Base-by-base conservation (phyloP, 2,113 vertebrate species). In the Hiodon alosoides region DNA sequence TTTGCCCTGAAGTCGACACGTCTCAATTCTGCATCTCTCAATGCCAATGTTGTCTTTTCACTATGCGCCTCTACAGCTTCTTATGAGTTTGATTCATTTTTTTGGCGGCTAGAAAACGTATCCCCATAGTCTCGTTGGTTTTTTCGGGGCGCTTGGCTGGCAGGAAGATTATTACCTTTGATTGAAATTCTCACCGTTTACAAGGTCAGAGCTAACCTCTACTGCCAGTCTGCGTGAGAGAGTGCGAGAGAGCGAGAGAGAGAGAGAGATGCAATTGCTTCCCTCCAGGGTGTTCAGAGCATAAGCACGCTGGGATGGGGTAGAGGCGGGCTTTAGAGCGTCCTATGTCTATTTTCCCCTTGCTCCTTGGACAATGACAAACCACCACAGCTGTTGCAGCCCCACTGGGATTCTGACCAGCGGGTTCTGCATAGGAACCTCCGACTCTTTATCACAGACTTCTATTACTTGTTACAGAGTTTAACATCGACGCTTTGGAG, bases 131-230 rank as follows among this genome's bases (percentile, higher is more conserved):
- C 69, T 71, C 31, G 3, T 17, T 71, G 54, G 9, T 13, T 11
- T 60, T n/a, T 57, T 14, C 31, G 31, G n/a, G 55, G 68, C 52
- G 51, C 53, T n/a, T 52, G 55, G 52, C 9, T 16, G 55, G 52
- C 68, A 54, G 68, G 50, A 69, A 46, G 7, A 50, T 3, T 14
- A 5, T 1, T 46, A 57, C 13, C 55, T 58, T 47, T 58, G 57
- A 57, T 58, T n/a, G 70, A 10, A 14, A 54, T 46, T 71, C 11
- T 58, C 47, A 31, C 9, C n/a, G 57, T 54, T 11, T 13, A 59
- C 57, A 60, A 71, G 70, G 57, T 71, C 54, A 71, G 11, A 59
- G 46, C 57, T 11, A 9, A 54, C 69, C 69, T 71, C 69, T 14
- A 10, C 9, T 13, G 46, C 17, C 5, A 14, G 58, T 59, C 14